Evolutionary conservation across 2,797 vertebrate genomes (phyloP).

Genomic region (Pampus argenteus): DNA sequence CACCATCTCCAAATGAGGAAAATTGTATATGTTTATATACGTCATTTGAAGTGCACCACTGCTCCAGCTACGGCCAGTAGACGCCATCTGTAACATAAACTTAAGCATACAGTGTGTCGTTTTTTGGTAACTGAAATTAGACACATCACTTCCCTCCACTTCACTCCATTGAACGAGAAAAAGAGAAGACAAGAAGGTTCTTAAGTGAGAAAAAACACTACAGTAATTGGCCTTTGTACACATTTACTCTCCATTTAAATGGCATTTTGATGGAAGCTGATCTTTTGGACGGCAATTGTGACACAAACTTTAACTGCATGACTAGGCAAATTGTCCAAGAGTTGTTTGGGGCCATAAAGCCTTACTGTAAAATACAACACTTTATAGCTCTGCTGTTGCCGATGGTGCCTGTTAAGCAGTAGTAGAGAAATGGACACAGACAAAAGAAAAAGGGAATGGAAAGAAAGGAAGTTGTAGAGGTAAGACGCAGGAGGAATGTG

Average conservation of each 20-base stretch:
- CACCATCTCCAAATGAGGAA: no score
- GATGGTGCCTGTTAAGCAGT: constrained; percentile 26
- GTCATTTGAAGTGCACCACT: no score
- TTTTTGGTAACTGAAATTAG: no score
- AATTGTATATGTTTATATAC: no score
- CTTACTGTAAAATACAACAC: constrained; percentile 33
- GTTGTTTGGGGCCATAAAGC: constrained; percentile 48
- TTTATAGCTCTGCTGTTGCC: constrained; percentile 30
- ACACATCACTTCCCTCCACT: neutral
- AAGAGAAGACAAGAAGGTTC: constrained; percentile 26
- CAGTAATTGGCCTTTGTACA: constrained; percentile 58
- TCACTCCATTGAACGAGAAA: constrained; percentile 25
- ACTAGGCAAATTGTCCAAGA: constrained; percentile 48
- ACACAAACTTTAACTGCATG: constrained; percentile 55
- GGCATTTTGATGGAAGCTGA: constrained; percentile 59
- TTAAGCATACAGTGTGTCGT: no score
- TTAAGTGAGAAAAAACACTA: constrained; percentile 30
- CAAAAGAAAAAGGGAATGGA: neutral
- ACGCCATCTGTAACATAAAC: no score
- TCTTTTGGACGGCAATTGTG: constrained; percentile 64
- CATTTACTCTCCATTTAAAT: constrained; percentile 59
- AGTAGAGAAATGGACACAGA: constrained; percentile 14
- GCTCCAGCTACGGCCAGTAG: no score
- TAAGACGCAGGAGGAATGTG: neutral
- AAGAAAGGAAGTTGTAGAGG: neutral